These are phyloP conservation scores for Artemia sinica DNA, from an alignment of 2,888 invertebrate species.

Conservation along the genomic window DNA sequence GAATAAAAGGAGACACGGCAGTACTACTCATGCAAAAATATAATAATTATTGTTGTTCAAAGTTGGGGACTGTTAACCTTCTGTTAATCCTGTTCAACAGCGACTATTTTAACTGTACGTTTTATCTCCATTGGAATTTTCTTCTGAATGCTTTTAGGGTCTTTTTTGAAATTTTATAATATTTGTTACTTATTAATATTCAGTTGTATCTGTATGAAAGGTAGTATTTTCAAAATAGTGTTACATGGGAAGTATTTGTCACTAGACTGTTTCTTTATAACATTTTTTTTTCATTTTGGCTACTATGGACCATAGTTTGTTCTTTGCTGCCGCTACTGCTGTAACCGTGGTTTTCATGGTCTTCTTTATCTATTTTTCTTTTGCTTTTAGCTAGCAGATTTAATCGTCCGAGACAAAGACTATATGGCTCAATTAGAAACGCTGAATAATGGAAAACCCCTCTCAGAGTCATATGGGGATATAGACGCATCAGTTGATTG, in stretches of 20 bases:
- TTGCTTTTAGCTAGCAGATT: conserved; percentile 34
- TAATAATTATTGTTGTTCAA: no score
- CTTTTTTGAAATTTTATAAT: no score
- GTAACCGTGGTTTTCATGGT: no score
- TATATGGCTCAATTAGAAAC: conserved; percentile 36
- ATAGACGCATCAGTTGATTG: conserved; percentile 27
- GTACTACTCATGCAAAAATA: no score
- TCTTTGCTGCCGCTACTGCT: not conserved
- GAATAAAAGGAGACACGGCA: no score
- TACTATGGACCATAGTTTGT: no score
- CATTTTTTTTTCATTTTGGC: not conserved
- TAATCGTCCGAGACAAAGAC: conserved; percentile 38
- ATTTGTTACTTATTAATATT: not conserved
- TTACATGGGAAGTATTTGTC: no score
- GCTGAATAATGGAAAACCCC: conserved; percentile 39
- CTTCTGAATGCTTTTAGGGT: no score
- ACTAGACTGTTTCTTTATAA: not conserved
- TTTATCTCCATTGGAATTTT: no score
- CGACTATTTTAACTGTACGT: no score
- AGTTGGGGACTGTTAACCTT: no score
- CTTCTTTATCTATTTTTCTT: not conserved
- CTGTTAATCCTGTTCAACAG: no score
- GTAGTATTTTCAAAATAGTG: not conserved
- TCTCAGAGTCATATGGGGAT: conserved; percentile 32
- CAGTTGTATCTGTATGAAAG: not conserved